Base-by-base conservation (phyloP, 1,140 invertebrate species). In the Papilio polytes region DNA sequence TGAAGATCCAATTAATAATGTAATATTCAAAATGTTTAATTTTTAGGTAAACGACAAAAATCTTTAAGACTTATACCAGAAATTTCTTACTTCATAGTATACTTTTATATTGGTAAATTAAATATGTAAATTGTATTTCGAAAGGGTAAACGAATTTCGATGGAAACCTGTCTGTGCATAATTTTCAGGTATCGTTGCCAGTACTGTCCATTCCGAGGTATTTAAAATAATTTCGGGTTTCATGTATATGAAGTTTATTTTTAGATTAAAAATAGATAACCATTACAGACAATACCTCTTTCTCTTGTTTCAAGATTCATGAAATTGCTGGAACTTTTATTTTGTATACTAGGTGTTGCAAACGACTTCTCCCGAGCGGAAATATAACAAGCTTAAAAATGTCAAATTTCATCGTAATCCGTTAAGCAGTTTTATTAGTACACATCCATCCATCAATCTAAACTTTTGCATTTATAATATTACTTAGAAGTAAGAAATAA, bases 121-220 rank as follows among this genome's bases (percentile, higher is more conserved):
- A 63, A 63, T 63, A 63, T 26, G 59, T 63, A 63, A 63, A 70
- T 70, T 70, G 8, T 63, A 63, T 70, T 70, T 31, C 63, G 26
- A 36, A 70, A 70, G 63, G 26, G 63, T 70, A 70, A 70, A 70
- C 63, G 63, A 70, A 70, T 70, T 70, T 31, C 63, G 26, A 70
- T 70, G 63, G 26, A 70, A 70, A 31, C 63, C 63, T 70, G 63
- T 12, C 63, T 18, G 26, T 70, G 63, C 63, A 70, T 70, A 70
- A 70, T 70, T 31, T 70, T 70, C 15, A 70, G 63, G 12, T 70
- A 70, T 70, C 26, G 63, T 70, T 31, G 2, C 10, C 59, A 70
- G 31, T 70, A 31, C 26, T 31, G 63, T 70, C 63, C 63, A 66
- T 31, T 66, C 12, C 36, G 63, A 31, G 22, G 20, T 31, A 66